Percentiles rank a stretch among this genome's conserved stretches.
These are phyloP conservation scores for Vombatus ursinus DNA, from an alignment of 2,113 vertebrate genomes.

Conservation along the genomic window DNA sequence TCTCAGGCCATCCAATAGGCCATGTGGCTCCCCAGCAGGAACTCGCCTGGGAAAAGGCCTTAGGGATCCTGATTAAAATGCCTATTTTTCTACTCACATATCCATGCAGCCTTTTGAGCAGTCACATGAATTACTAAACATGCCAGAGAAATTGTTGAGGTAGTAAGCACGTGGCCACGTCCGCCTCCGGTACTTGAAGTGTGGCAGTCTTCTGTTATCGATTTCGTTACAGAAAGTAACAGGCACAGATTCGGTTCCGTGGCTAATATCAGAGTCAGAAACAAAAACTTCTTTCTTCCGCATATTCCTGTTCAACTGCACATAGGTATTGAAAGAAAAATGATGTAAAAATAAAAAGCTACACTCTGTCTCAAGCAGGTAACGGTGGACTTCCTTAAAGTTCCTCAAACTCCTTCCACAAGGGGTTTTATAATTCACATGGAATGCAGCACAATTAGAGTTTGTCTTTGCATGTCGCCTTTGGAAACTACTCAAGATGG, in stretches of 20 bases:
- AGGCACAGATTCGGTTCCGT: conserved; percentile 87
- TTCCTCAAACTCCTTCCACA: conserved; percentile 90
- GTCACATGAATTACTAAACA: conserved; percentile 89
- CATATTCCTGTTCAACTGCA: conserved; percentile 83
- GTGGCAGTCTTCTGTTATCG: conserved; percentile 79
- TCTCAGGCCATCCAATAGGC: conserved; percentile 45
- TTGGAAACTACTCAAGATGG: conserved; percentile 89
- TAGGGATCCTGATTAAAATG: conserved; percentile 34
- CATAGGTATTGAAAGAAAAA: conserved; percentile 91
- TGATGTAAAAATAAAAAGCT: conserved; percentile 89
- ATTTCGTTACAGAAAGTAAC: conserved; percentile 88
- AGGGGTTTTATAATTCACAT: conserved; percentile 91
- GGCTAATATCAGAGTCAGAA: conserved; percentile 90
- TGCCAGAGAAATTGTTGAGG: conserved; percentile 83
- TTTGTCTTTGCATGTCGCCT: conserved; percentile 84
- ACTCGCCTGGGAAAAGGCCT: conserved; percentile 13
- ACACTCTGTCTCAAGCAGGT: conserved; percentile 88
- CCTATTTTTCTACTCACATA: conserved; percentile 73
- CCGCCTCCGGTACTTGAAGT: conserved; percentile 92
- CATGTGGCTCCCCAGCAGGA: conserved; percentile 36
- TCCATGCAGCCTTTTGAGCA: conserved; percentile 91
- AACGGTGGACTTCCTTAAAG: conserved; percentile 88
- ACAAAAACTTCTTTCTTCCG: conserved; percentile 72
- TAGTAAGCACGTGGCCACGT: conserved; percentile 92
- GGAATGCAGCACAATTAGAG: conserved; percentile 73